These are phyloP conservation scores for Stichodactyla helianthus DNA, from an alignment of 64 coral and sea anemone species.

Conservation along the genomic window DNA sequence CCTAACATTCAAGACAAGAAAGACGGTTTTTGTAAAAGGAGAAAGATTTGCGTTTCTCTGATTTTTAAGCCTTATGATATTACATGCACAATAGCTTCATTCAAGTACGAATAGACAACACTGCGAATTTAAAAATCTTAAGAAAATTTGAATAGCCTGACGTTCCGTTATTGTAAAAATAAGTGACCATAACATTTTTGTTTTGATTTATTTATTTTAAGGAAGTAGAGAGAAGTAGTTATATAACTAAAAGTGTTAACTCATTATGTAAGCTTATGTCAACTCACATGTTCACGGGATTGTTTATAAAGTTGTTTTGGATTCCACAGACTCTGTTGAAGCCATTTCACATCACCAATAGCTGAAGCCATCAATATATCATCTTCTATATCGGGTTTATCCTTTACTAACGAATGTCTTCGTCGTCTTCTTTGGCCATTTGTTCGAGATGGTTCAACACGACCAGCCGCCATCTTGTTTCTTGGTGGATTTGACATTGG, in stretches of 20 bases:
- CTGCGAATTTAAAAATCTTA: no score
- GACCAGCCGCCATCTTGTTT: conserved; percentile 28
- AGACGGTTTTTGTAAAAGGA: neutral
- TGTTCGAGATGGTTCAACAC: neutral
- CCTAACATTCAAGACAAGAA: conserved; percentile 26
- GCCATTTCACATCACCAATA: conserved; percentile 81
- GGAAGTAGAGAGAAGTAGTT: neutral
- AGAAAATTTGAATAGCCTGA: neutral
- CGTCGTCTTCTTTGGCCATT: conserved; percentile 48
- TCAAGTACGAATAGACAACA: no score
- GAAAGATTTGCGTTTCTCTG: no score
- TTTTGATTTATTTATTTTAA: neutral
- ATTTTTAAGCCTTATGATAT: no score
- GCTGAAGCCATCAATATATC: conserved; percentile 88
- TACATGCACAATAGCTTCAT: no score
- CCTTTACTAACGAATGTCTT: conserved; percentile 56
- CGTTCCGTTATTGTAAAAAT: neutral
- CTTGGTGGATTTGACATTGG: neutral
- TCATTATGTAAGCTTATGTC: conserved; percentile 17
- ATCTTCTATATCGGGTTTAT: conserved; percentile 84
- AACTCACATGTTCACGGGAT: conserved; percentile 75
- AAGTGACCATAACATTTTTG: neutral
- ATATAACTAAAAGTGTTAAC: neutral
- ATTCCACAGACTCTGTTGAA: conserved; percentile 85
- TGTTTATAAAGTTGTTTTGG: conserved; percentile 60